Percentiles rank a stretch among this genome's conserved stretches.
Conservation (phyloP, 2,888 invertebrate species). For the Oscheius sp. region DNA sequence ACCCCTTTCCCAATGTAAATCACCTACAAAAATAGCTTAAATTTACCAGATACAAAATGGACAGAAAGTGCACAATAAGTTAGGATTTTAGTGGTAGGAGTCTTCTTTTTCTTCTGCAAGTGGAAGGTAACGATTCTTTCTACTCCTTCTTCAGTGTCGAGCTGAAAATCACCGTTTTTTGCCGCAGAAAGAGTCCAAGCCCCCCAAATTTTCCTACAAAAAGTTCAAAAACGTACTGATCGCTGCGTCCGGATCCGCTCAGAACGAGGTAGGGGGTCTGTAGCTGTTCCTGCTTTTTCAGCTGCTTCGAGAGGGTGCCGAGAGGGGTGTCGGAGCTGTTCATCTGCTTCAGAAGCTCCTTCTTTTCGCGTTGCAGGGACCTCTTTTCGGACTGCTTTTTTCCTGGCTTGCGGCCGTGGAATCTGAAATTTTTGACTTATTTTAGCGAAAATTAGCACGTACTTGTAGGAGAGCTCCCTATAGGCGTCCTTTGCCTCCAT, state of each 20-base stretch:
- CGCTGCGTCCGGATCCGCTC: conserved; percentile 55
- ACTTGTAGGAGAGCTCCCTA: conserved; percentile 76
- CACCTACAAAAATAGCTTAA: too few relatives aligned
- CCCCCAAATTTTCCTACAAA: neutral
- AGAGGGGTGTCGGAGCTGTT: conserved; percentile 82
- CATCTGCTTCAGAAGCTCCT: conserved; percentile 60
- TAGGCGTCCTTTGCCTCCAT: conserved; percentile 96
- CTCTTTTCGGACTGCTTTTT: conserved; percentile 97
- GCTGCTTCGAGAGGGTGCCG: conserved; percentile 90
- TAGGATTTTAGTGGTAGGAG: neutral
- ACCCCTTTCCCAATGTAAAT: too few relatives aligned
- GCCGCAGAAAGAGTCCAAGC: neutral
- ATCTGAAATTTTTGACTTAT: conserved; percentile 82
- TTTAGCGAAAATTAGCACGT: conserved; percentile 19
- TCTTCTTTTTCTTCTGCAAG: neutral
- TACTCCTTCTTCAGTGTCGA: conserved; percentile 16
- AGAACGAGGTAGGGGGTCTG: conserved; percentile 71
- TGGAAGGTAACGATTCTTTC: too few relatives aligned
- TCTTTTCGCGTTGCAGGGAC: conserved; percentile 85
- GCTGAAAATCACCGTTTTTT: conserved; percentile 1
- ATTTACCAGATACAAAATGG: too few relatives aligned
- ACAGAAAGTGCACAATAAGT: neutral
- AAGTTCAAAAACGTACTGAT: conserved; percentile 28
- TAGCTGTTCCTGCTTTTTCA: conserved; percentile 84
- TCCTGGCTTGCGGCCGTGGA: conserved; percentile 98